Conservation (phyloP, 1,140 invertebrate genomes). For the Mya arenaria region DNA sequence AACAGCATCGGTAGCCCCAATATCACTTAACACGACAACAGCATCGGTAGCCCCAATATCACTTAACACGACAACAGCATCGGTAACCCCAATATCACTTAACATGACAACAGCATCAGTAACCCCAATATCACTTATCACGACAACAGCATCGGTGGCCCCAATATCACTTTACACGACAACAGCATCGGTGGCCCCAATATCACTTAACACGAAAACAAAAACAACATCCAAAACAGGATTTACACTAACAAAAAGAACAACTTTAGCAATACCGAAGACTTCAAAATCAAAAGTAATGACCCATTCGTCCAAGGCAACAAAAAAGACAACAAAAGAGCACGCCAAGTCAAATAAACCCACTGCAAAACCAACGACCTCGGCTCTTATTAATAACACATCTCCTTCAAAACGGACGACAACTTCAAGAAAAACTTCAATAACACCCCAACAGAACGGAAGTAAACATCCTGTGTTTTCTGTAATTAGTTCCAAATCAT, state of each 20-base stretch:
- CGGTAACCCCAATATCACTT: neutral
- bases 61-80: neutral
- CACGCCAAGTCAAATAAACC: neutral
- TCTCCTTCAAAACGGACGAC: neutral
- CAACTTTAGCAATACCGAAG: neutral
- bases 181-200: slow-evolving; percentile 7
- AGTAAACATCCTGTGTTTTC: neutral
- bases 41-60: neutral
- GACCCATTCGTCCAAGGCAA: too few relatives aligned
- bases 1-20: neutral
- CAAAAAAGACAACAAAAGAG: neutral
- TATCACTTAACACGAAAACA: neutral
- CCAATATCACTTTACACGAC: neutral
- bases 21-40: neutral
- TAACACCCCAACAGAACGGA: neutral
- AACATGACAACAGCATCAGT: neutral
- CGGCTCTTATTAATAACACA: neutral
- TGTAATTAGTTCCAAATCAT: neutral
- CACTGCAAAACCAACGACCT: slow-evolving; percentile 6
- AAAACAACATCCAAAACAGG: neutral
- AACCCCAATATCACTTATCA: neutral
- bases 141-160: slow-evolving; percentile 5
- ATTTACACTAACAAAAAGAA: neutral
- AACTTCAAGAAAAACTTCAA: neutral
- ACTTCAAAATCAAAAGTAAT: slow-evolving; percentile 8